These are phyloP conservation scores for Drosophila phalerata DNA, from an alignment of 2,888 invertebrate genomes.

Conservation along the genomic window DNA sequence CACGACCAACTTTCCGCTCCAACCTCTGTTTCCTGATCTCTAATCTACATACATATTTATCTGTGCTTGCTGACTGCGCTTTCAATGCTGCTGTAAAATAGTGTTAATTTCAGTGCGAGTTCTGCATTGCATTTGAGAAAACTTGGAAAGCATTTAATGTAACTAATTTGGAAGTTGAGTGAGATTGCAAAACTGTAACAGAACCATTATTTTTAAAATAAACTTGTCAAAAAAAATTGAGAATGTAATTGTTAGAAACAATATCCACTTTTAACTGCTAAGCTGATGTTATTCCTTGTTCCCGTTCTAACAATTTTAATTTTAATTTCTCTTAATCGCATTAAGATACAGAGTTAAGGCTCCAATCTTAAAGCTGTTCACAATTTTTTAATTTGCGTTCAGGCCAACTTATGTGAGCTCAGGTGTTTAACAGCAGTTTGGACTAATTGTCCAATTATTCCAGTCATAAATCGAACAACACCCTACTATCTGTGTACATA, in stretches of 20 bases:
- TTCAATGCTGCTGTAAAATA: background rate
- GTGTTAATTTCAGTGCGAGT: constrained; percentile 27
- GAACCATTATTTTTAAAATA: background rate
- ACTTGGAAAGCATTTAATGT: constrained; percentile 2
- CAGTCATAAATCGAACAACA: constrained; percentile 3
- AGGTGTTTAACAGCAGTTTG: background rate
- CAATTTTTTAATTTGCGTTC: no score
- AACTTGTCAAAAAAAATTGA: background rate
- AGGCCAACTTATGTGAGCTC: background rate
- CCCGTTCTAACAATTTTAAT: no score
- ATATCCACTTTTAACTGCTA: no score
- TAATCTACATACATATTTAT: constrained; percentile 6
- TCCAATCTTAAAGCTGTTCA: background rate
- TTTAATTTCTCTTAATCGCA: background rate
- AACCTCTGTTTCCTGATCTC: background rate
- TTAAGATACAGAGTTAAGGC: background rate
- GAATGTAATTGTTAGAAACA: no score
- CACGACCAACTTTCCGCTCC: background rate
- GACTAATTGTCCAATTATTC: constrained; percentile 16
- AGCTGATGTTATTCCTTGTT: no score
- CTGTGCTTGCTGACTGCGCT: constrained; percentile 21
- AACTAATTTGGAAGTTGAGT: background rate
- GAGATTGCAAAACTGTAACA: background rate
- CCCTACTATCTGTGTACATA: constrained; percentile 9
- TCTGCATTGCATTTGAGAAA: constrained; percentile 12